A percentile compares a stretch with the other conserved stretches of the same genome.
These are phyloP conservation scores for Phaedon cochleariae DNA, from an alignment of 2,888 invertebrate genomes.

Conservation along the genomic window DNA sequence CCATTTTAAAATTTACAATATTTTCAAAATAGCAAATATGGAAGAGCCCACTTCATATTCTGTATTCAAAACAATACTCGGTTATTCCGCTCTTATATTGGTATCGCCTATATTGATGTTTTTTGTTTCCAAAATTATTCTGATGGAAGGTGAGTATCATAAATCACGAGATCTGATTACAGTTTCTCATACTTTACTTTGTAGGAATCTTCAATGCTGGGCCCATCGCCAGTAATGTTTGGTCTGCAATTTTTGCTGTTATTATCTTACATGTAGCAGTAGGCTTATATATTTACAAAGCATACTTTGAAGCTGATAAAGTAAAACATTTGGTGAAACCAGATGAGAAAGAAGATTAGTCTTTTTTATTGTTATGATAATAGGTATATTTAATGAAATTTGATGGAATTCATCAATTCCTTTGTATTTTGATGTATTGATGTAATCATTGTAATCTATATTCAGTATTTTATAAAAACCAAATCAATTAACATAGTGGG, in stretches of 20 bases:
- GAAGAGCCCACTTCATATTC: slow-evolving; percentile 45
- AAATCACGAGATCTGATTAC: not conserved
- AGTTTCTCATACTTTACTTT: slow-evolving; percentile 37
- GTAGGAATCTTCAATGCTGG: slow-evolving; percentile 65
- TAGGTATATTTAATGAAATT: not conserved
- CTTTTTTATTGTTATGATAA: not conserved
- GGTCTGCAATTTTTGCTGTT: slow-evolving; percentile 80
- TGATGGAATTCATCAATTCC: no score
- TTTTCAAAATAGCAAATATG: not conserved
- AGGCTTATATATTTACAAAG: slow-evolving; percentile 80
- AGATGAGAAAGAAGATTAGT: slow-evolving; percentile 8
- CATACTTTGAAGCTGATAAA: slow-evolving; percentile 70
- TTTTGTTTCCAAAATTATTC: slow-evolving; percentile 72
- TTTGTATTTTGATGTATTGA: no score
- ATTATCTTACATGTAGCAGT: slow-evolving; percentile 78
- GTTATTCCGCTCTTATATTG: slow-evolving; percentile 79
- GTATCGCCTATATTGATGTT: slow-evolving; percentile 79
- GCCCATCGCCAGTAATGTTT: slow-evolving; percentile 75
- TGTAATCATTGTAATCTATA: no score
- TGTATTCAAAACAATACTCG: slow-evolving; percentile 78
- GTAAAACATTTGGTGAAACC: slow-evolving; percentile 19
- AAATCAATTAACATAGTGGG: no score
- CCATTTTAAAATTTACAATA: no score
- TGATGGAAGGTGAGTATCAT: slow-evolving; percentile 71
- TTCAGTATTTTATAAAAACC: no score